Conservation (phyloP, 2,888 invertebrate genomes). For the Pandemis heparana region DNA sequence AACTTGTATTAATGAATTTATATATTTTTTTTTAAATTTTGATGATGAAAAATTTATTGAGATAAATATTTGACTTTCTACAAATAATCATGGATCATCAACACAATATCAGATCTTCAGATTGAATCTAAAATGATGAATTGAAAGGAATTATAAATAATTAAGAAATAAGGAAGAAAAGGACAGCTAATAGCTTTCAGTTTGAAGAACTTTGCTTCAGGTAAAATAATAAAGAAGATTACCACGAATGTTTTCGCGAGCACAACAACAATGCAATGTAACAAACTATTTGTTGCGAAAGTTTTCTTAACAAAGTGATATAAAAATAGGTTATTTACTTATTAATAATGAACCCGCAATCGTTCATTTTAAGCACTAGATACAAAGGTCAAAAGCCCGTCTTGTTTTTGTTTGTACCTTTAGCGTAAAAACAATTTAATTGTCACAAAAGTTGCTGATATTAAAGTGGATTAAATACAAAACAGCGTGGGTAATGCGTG, state of each 20-base stretch:
- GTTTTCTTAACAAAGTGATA: neutral
- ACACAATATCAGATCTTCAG: no score
- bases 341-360: neutral
- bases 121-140: no score
- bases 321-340: conserved; percentile 9
- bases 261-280: neutral
- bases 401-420: neutral
- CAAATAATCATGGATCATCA: no score
- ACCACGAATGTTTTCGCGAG: neutral
- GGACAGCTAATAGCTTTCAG: no score
- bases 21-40: no score
- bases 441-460: neutral
- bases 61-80: no score
- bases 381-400: neutral
- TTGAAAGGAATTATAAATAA: no score
- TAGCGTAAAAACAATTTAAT: neutral
- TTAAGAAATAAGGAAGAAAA: no score
- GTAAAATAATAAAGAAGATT: neutral
- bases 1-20: no score
- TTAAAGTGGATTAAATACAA: neutral
- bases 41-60: no score
- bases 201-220: neutral
- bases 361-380: conserved; percentile 2
- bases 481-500: neutral
- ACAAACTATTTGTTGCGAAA: neutral